Percentiles rank a stretch among this genome's conserved stretches.
Conservation (phyloP, 2,797 vertebrate genomes). For the Enteromius anoplus region DNA sequence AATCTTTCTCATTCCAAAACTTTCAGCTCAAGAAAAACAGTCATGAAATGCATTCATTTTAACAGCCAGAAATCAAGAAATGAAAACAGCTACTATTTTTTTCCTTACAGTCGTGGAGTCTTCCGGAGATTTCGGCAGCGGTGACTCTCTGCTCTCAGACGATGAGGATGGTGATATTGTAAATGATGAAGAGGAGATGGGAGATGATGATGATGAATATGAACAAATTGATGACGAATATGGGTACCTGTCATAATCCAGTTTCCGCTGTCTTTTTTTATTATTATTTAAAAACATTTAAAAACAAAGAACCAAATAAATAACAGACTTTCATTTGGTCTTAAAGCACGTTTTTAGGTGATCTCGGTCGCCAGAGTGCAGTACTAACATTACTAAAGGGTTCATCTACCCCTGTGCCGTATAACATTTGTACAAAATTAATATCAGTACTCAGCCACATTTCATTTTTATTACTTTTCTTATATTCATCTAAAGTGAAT, state of each 20-base stretch:
- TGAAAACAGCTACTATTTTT: neutral
- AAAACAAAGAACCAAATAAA: constrained; percentile 51
- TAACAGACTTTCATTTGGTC: constrained; percentile 71
- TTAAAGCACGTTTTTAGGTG: constrained; percentile 85
- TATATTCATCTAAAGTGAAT: constrained; percentile 64
- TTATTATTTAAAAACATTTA: constrained; percentile 50
- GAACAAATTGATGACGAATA: constrained; percentile 86
- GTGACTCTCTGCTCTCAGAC: constrained; percentile 86
- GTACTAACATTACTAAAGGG: constrained; percentile 79
- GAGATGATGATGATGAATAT: constrained; percentile 85
- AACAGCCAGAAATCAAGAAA: neutral
- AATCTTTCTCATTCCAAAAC: neutral
- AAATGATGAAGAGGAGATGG: constrained; percentile 84
- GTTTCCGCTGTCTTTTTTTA: constrained; percentile 22
- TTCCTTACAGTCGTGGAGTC: constrained; percentile 79
- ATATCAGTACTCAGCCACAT: constrained; percentile 75
- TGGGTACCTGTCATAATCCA: constrained; percentile 85
- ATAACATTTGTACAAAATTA: constrained; percentile 90
- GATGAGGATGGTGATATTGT: constrained; percentile 86
- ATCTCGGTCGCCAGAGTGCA: constrained; percentile 73
- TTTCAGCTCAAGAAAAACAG: neutral
- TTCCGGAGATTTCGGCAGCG: constrained; percentile 92
- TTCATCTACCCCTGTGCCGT: constrained; percentile 70
- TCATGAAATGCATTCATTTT: neutral
- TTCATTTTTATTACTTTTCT: constrained; percentile 79